A percentile compares a stretch with the other conserved stretches of the same genome.
These are phyloP conservation scores for Pandion haliaetus DNA, from an alignment of 2,113 vertebrate genomes.

Conservation along the genomic window DNA sequence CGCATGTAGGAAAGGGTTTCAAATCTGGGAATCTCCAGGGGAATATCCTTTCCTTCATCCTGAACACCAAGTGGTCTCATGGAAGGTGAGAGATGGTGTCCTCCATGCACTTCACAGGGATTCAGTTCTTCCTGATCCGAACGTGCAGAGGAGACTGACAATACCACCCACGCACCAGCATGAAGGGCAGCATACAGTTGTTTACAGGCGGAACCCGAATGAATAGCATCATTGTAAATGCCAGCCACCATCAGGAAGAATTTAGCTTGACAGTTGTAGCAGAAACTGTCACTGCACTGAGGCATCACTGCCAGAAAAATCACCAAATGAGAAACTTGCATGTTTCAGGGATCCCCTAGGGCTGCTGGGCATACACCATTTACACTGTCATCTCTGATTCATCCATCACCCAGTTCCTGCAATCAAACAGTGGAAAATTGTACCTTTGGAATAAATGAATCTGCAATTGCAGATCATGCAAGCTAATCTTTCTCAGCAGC, in stretches of 20 bases:
- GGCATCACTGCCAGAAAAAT: conserved; percentile 45
- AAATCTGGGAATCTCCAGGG: background rate
- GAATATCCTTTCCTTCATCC: background rate
- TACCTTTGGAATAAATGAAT: conserved; percentile 19
- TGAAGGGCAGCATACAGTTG: background rate
- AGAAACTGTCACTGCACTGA: conserved; percentile 28
- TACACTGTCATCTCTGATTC: conserved; percentile 29
- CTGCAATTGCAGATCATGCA: background rate
- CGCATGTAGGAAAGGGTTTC: background rate
- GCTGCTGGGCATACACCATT: conserved; percentile 21
- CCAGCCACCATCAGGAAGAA: conserved; percentile 38
- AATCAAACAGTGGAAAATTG: background rate
- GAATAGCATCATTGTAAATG: conserved; percentile 34
- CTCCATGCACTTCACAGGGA: background rate
- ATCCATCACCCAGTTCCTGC: background rate
- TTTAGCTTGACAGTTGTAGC: conserved; percentile 38
- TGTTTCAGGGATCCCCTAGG: conserved; percentile 14
- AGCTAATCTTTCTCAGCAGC: background rate
- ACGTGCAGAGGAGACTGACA: background rate
- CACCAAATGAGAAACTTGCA: conserved; percentile 23
- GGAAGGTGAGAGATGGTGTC: background rate
- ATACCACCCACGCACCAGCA: background rate
- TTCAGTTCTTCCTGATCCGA: background rate
- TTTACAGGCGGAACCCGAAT: background rate
- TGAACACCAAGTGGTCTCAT: background rate